phyloP scores from a whole-genome alignment of 2,888 invertebrate species.

The Gastracanthus pulcherrimus region DNA sequence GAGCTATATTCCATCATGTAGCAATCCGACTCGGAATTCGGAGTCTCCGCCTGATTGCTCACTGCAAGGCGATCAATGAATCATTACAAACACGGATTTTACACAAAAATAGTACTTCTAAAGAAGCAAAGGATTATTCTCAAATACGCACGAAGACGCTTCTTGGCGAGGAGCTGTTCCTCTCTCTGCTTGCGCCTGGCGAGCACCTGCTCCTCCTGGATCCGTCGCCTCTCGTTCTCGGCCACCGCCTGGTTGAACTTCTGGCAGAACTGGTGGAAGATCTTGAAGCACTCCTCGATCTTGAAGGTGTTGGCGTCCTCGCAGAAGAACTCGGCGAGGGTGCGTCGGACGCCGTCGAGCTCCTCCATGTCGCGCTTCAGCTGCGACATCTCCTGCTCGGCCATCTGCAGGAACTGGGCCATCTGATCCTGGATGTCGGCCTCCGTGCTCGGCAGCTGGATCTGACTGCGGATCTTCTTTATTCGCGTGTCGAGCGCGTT shows the following conservation, averaged over 20 bases:
- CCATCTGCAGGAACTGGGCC: conserved; percentile 91
- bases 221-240: conserved; percentile 90
- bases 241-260: conserved; percentile 90
- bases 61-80: conserved; percentile 78
- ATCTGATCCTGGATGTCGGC: conserved; percentile 92
- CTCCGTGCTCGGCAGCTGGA: conserved; percentile 87
- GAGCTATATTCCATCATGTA: conserved; percentile 88
- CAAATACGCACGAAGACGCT: conserved; percentile 80
- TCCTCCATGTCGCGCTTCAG: conserved; percentile 90
- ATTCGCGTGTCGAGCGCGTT: conserved; percentile 89
- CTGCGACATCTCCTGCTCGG: conserved; percentile 87
- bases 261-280: conserved; percentile 92
- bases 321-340: conserved; percentile 95
- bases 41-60: conserved; percentile 84
- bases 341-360: conserved; percentile 88
- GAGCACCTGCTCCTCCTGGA: conserved; percentile 92
- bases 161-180: conserved; percentile 83
- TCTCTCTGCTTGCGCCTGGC: conserved; percentile 87
- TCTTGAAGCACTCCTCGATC: conserved; percentile 95
- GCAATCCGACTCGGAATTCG: conserved; percentile 86
- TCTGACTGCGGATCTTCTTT: conserved; percentile 87
- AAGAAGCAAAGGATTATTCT: too few species aligned
- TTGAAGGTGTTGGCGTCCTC: conserved; percentile 94
- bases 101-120: background rate
- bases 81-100: background rate